Conservation (phyloP, 2,797 vertebrate genomes). For the Morelia viridis region DNA sequence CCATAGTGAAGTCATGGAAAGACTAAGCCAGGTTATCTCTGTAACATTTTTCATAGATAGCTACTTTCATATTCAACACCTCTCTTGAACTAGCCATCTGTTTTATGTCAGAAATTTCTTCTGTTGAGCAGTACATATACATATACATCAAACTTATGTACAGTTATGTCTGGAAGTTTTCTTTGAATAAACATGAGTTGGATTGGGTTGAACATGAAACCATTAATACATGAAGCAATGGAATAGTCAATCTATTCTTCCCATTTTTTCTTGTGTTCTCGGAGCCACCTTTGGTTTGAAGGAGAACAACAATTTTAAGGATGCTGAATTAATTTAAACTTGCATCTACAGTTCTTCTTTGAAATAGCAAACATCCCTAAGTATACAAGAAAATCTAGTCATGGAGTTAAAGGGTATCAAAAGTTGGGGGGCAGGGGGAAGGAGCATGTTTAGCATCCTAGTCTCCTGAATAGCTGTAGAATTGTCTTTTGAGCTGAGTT, state of each 20-base stretch:
- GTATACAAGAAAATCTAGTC: slow-evolving; percentile 9
- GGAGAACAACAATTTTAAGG: background rate
- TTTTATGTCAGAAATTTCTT: background rate
- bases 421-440: background rate
- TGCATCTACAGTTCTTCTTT: background rate
- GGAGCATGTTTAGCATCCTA: background rate
- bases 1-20: background rate
- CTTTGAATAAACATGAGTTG: background rate
- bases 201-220: background rate
- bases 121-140: background rate
- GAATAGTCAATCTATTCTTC: background rate
- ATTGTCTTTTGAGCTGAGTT: background rate
- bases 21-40: background rate
- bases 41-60: background rate
- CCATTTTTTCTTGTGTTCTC: background rate
- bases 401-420: accelerated
- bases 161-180: background rate
- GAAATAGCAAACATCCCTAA: background rate
- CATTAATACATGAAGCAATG: background rate
- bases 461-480: background rate
- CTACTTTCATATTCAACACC: background rate
- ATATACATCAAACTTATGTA: background rate
- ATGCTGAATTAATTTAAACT: background rate
- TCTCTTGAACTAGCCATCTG: background rate
- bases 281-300: background rate